Percentiles rank a stretch among this genome's conserved stretches.
phyloP scores from a whole-genome alignment of 2,797 vertebrate genomes.

The Triplophysa yarkandensis region DNA sequence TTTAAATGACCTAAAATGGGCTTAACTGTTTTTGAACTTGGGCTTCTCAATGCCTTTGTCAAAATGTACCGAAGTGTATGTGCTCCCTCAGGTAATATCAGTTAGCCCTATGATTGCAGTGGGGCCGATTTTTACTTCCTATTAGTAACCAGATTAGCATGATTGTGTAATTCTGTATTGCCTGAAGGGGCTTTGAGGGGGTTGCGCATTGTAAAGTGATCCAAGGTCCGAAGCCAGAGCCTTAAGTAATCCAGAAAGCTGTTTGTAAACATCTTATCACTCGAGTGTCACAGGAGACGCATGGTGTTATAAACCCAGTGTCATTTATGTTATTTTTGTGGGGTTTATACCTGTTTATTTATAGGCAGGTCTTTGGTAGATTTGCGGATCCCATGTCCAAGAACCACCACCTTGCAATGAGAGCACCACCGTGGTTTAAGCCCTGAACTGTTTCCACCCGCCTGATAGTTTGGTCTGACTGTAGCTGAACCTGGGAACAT shows the following conservation, averaged over 20 bases:
- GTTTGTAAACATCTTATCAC: neutral
- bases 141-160: conserved; percentile 39
- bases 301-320: too few species aligned
- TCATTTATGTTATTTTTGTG: neutral
- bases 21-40: conserved; percentile 40
- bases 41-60: neutral
- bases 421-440: conserved; percentile 83
- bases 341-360: conserved; percentile 76
- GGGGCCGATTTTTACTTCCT: conserved; percentile 15
- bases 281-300: neutral
- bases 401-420: conserved; percentile 87
- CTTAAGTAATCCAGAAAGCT: neutral
- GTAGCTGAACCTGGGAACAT: conserved; percentile 67
- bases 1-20: conserved; percentile 51
- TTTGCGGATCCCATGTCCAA: conserved; percentile 86
- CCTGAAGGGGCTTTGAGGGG: conserved; percentile 26
- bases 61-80: neutral
- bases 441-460: conserved; percentile 57
- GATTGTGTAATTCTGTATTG: conserved; percentile 37
- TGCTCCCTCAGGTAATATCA: conserved; percentile 11
- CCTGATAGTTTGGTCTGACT: conserved; percentile 73
- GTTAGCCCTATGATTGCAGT: conserved; percentile 40
- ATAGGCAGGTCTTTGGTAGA: conserved; percentile 77
- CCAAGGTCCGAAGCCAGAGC: too few species aligned
- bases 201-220: conserved; percentile 25